These are phyloP conservation scores for Cavia aperea DNA, from an alignment of 2,113 vertebrate species.

Conservation along the genomic window DNA sequence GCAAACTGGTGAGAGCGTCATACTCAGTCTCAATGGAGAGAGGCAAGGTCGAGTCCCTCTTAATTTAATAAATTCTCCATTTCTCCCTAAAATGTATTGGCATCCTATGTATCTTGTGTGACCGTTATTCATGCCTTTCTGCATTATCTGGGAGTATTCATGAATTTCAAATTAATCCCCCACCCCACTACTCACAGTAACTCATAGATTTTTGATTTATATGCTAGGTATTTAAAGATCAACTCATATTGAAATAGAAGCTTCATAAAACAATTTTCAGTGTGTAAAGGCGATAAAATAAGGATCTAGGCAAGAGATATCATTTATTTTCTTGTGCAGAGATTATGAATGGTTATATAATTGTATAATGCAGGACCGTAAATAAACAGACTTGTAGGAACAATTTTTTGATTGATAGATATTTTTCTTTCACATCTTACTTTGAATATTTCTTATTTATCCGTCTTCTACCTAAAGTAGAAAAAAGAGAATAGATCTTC, in stretches of 20 bases:
- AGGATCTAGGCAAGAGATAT: neutral
- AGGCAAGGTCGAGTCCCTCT: neutral
- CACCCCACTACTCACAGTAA: neutral
- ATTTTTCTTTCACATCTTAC: slow-evolving; percentile 1
- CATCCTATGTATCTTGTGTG: neutral
- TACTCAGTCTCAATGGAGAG: neutral
- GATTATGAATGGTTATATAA: neutral
- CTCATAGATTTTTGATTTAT: slow-evolving; percentile 26
- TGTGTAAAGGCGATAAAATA: neutral
- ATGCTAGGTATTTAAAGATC: slow-evolving; percentile 4
- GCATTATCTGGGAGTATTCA: neutral
- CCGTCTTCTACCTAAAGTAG: neutral
- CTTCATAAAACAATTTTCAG: neutral
- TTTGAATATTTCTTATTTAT: slow-evolving; percentile 17
- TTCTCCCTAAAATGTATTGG: slow-evolving; percentile 37
- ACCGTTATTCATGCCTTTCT: neutral
- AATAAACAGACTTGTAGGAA: slow-evolving; percentile 8
- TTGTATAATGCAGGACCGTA: neutral
- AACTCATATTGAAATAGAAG: slow-evolving; percentile 36
- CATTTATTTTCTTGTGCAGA: neutral
- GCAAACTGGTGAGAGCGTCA: neutral
- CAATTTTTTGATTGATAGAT: neutral
- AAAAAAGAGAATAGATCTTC: slow-evolving; percentile 2
- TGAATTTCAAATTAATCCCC: slow-evolving; percentile 31
- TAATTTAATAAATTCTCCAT: neutral